These are phyloP conservation scores for Ectropis grisescens DNA, from an alignment of 1,140 invertebrate genomes.

Conservation along the genomic window DNA sequence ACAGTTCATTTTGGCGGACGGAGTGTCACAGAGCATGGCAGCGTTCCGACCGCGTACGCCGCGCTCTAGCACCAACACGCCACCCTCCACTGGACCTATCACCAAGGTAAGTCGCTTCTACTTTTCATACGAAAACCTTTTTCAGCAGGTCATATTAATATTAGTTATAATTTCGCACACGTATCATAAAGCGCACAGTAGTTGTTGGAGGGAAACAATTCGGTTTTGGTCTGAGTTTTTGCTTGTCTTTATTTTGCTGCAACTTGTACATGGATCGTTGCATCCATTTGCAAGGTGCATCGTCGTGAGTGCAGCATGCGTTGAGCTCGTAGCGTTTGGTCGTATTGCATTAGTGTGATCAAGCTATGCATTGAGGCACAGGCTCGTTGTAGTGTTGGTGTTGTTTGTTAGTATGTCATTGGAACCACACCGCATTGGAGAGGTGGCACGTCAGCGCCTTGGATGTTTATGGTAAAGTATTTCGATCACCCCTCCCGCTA, in stretches of 20 bases:
- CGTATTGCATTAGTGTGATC: slow-evolving; percentile 65
- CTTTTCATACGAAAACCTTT: slow-evolving; percentile 20
- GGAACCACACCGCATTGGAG: slow-evolving; percentile 63
- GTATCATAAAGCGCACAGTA: slow-evolving; percentile 60
- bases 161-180: slow-evolving; percentile 55
- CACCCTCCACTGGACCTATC: slow-evolving; percentile 85
- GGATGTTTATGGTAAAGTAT: slow-evolving; percentile 63
- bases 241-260: slow-evolving; percentile 48
- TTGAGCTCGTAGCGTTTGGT: slow-evolving; percentile 64
- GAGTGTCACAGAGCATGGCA: slow-evolving; percentile 97
- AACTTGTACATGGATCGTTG: slow-evolving; percentile 55
- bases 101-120: slow-evolving; percentile 84
- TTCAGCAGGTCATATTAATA: slow-evolving; percentile 48
- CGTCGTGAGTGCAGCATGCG: slow-evolving; percentile 56
- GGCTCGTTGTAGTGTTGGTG: slow-evolving; percentile 64
- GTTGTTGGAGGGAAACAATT: slow-evolving; percentile 61
- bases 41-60: slow-evolving; percentile 93
- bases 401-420: slow-evolving; percentile 62
- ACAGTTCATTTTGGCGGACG: slow-evolving; percentile 98
- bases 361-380: slow-evolving; percentile 60
- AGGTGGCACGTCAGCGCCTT: slow-evolving; percentile 61
- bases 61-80: slow-evolving; percentile 81
- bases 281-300: slow-evolving; percentile 58
- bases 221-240: slow-evolving; percentile 51
- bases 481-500: slow-evolving; percentile 47